These are phyloP conservation scores for Chinchilla lanigera DNA, from an alignment of 2,113 vertebrate species.

Conservation along the genomic window DNA sequence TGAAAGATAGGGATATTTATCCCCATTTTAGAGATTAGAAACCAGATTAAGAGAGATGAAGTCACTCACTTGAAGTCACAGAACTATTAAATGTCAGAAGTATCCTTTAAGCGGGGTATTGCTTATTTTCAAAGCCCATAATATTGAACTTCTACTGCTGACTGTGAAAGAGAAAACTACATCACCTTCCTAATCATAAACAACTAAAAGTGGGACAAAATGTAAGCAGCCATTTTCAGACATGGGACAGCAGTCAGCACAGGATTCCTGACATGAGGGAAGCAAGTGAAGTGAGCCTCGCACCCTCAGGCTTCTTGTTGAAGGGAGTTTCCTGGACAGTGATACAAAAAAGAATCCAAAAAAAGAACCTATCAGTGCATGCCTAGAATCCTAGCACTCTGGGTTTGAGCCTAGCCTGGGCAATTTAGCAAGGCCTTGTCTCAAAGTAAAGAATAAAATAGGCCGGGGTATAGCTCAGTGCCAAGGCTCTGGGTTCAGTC, in stretches of 20 bases:
- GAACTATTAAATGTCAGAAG: not conserved
- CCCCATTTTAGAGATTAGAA: constrained; percentile 6
- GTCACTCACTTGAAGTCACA: constrained; percentile 7
- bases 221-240: not conserved
- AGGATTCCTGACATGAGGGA: not conserved
- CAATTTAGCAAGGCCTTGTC: not conserved
- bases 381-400: not conserved
- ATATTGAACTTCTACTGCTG: not conserved
- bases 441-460: not conserved
- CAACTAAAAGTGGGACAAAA: not conserved
- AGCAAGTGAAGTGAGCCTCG: not conserved
- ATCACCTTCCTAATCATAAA: not conserved
- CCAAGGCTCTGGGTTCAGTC: not conserved
- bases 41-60: constrained; percentile 3
- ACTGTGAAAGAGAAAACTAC: not conserved
- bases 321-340: not conserved
- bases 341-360: not conserved
- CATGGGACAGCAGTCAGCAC: not conserved
- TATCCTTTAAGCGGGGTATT: not conserved
- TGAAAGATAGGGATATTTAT: not conserved
- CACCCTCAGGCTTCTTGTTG: not conserved
- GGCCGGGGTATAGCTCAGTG: not conserved
- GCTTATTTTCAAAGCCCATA: not conserved
- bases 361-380: not conserved
- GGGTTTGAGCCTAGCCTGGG: not conserved